Evolutionary conservation across 1,140 invertebrate species (phyloP), one percentile per base, ranked within the genome.

Genomic region (Zaprionus inermis): DNA sequence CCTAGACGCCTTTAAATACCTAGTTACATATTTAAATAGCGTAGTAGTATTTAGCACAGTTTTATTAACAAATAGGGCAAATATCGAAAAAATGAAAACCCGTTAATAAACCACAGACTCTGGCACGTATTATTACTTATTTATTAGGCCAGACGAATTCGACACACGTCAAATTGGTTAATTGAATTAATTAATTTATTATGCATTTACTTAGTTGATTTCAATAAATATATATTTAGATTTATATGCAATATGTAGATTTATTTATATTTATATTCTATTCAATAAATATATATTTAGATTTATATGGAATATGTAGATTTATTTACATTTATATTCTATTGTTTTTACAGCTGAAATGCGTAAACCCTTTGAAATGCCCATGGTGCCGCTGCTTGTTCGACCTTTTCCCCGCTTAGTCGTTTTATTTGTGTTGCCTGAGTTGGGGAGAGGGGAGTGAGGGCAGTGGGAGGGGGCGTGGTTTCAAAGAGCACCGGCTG

Each of bases 1-100:
- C 46, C 74, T n/a, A 79, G 74, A 77, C 77, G 49, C 28, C 38
- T 72, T 60, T 60, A 79, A 79, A 59, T 55, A 61, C 73, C 54
- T 54, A 65, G 64, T 77, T 73, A 79, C 77, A 65, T 77, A 67
- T 65, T 61, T 69, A 77, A 77, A 79, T 77, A 73, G 64, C 28
- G 24, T 55, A 51, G 61, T 36, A 28, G 18, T 58, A 70, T 65
- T 79, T 79, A 73, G 57, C 74, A 65, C 52, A 69, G 36, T 51
- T 55, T 74, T 74, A 61, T 61, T 52, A 74, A 74, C 38, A 61
- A 74, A 52, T 57, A 20, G 57, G 9, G 72, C 72, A 69, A 74
- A 74, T 51, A 69, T 11, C 1, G 20, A 49, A 12, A 44, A 44
- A 44, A 18, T 44, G 38, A n/a, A 44, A n/a, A 44, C 38, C 38